Base-by-base conservation (phyloP, 1,140 invertebrate species). In the Aphidius gifuensis region DNA sequence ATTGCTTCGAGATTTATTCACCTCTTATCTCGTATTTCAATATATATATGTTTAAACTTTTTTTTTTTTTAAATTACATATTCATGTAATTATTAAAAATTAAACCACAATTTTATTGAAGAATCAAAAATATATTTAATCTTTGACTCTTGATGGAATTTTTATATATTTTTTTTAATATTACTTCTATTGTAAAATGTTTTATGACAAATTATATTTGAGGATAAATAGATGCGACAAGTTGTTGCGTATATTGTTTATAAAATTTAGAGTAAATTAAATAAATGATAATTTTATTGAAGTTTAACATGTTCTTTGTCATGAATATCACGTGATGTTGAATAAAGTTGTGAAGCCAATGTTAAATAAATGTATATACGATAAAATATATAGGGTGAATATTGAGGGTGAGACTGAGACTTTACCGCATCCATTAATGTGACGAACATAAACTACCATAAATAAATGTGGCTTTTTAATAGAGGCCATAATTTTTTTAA, bases 1-100 rank as follows among this genome's bases (percentile, higher is more conserved):
- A 81, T 81, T 81, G 79, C 79, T 81, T 79, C 77, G 72, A 79
- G 60, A 62, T 53, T 32, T 3, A 32, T 32, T 32, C 23, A 32
- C 47, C 45, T 62, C 44, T 57, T 73, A 73, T 64, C 76, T 75
- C 72, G 69, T 69, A 74, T 68, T 74, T 61, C 75, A 70, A 68
- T 72, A 68, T 65, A 60, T 67, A 3, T 55, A 55, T 67, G 59
- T 61, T 66, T 38, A 40, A 40, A 55, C 53, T 63, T 57, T 64
- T 68, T 56, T 50, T 61, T 47, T 16, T 48, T 55, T 62, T n/a
- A n/a, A 32, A 32, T 32, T 32, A 32, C 4, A 32, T 32, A 32
- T 32, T 32, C 4, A 32, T 3, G 4, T 32, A 4, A 32, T 32
- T 32, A 32, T 32, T 32, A 32, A 32, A 32, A 16, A 16, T 16